A percentile compares a stretch with the other conserved stretches of the same genome.
Evolutionary conservation across 1,140 invertebrate species (phyloP).

Genomic region (Gryllus bimaculatus): DNA sequence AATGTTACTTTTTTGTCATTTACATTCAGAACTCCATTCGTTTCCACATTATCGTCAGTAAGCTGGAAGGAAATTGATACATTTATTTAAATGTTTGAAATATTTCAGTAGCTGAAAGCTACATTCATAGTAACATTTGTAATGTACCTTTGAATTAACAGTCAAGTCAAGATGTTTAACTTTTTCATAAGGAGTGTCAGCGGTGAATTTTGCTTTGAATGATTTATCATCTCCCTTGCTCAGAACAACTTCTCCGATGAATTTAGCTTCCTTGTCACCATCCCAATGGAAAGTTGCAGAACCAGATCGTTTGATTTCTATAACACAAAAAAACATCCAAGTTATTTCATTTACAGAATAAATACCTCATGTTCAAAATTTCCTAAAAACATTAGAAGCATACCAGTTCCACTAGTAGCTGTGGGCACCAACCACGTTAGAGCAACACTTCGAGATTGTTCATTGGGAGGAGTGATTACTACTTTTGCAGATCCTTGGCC

Average conservation of each 20-base stretch:
- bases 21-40: not conserved
- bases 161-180: slow-evolving; percentile 8
- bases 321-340: not conserved
- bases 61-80: too few species aligned
- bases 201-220: not conserved
- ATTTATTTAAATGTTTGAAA: too few species aligned
- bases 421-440: not conserved
- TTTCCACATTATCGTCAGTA: not conserved
- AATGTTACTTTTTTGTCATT: slow-evolving; percentile 15
- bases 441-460: not conserved
- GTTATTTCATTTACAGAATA: not conserved
- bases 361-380: too few species aligned
- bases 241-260: not conserved
- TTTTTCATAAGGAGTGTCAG: not conserved
- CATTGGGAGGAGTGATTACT: not conserved
- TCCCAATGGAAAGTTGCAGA: not conserved
- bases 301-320: not conserved
- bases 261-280: not conserved
- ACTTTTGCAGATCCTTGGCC: not conserved
- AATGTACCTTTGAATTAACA: slow-evolving; percentile 6
- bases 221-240: not conserved
- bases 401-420: not conserved
- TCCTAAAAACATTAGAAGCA: too few species aligned
- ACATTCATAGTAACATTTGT: not conserved
- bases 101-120: not conserved